These are phyloP conservation scores for Distichodus sexfasciatus DNA, from an alignment of 2,797 vertebrate species.

Conservation along the genomic window DNA sequence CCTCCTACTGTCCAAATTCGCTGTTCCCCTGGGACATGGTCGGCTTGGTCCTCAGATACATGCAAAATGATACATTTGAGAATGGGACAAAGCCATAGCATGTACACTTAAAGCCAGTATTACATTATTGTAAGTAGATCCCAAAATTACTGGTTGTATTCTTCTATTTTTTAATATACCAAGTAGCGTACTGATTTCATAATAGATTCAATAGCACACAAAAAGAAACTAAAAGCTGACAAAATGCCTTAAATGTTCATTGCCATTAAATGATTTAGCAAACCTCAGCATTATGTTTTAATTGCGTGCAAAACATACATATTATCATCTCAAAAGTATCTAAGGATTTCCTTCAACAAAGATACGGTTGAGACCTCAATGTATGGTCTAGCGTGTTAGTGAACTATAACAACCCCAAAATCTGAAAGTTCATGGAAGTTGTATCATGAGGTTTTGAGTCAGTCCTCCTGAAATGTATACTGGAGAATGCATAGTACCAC, in stretches of 20 bases:
- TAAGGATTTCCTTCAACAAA: not conserved
- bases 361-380: not conserved
- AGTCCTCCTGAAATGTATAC: conserved; percentile 13
- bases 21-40: not conserved
- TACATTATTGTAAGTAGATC: no score
- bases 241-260: no score
- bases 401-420: not conserved
- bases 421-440: conserved; percentile 3
- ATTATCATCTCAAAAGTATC: not conserved
- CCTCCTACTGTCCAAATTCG: not conserved
- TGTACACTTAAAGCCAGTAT: no score
- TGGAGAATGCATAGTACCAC: conserved; percentile 31
- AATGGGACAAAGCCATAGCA: conserved; percentile 14
- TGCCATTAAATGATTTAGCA: no score
- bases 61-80: conserved; percentile 1
- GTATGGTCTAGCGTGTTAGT: not conserved
- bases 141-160: no score
- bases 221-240: no score
- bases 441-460: conserved; percentile 20
- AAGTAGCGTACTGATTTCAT: no score
- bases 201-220: no score
- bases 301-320: not conserved
- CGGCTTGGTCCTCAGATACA: not conserved
- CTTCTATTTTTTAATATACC: no score
- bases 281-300: no score